Evolutionary conservation across 2,113 vertebrate genomes (phyloP), one percentile per base, ranked within the genome.

Genomic region (Malurus elegans): DNA sequence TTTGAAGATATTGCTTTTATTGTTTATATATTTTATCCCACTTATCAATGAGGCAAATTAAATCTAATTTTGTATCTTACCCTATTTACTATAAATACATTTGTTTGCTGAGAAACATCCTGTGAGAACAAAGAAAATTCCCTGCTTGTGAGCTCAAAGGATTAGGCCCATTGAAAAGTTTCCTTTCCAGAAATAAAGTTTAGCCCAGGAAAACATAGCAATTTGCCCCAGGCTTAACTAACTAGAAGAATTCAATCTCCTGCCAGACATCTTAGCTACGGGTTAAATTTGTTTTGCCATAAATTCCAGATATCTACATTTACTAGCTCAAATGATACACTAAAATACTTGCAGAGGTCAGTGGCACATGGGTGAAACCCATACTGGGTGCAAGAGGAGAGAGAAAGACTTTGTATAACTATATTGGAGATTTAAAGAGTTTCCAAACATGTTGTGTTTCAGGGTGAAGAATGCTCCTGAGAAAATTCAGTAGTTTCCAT

Each of bases 41-140:
- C 24, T 75, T 85, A 79, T 24, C 23, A 89, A 53, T 31, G 66
- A 74, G 13, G 28, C 26, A 88, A 83, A 80, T 71, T 38, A 73
- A 70, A 83, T 58, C 58, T 69, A 71, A 72, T 72, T 82, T 76
- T 86, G 38, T 44, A 5, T 94, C 36, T 76, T 91, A 38, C 36
- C 38, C 18, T 79, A 50, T 95, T 92, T 87, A 62, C 66, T 94
- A 91, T 85, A 90, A 95, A 96, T 88, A 87, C 18, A 53, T 18
- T 90, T 85, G 31, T 19, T 94, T 90, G 40, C 57, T 92, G 91
- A 94, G 71, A 93, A 96, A 91, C 57, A 94, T 93, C 78, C 78
- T 51, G 75, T 96, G 87, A 94, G 87, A 92, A 82, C 28, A 67
- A 75, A 90, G 44, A 48, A 56, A 81, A n/a, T 64, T 88, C 79